phyloP scores from a whole-genome alignment of 1,140 invertebrate genomes.

The Venturia canescens region DNA sequence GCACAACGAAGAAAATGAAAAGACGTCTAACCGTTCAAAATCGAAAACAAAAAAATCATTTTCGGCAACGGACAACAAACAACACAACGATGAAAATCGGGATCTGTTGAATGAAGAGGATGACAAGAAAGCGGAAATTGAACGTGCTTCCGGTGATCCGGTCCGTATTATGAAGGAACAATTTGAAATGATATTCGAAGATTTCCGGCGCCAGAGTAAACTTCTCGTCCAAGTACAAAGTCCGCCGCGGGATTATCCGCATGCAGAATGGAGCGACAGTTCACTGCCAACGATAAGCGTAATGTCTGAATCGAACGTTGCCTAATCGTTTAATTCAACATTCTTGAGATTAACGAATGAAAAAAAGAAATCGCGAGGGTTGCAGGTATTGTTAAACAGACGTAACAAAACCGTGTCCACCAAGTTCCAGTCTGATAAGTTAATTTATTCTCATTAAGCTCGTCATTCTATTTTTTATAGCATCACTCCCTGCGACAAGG shows the following conservation, averaged over 20 bases:
- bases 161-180: slow-evolving; percentile 56
- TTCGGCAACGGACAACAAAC: not conserved
- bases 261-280: slow-evolving; percentile 65
- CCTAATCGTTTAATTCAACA: not conserved
- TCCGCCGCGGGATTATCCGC: slow-evolving; percentile 60
- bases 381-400: slow-evolving; percentile 11
- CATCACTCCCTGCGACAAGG: not conserved
- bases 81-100: not conserved
- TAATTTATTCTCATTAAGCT: slow-evolving; percentile 33
- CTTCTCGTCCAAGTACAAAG: slow-evolving; percentile 61
- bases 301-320: slow-evolving; percentile 51
- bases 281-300: slow-evolving; percentile 61
- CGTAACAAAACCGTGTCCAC: slow-evolving; percentile 6
- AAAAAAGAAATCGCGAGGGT: slow-evolving; percentile 3
- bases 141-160: slow-evolving; percentile 43
- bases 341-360: too few species aligned
- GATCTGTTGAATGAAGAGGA: slow-evolving; percentile 2
- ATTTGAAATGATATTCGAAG: slow-evolving; percentile 59
- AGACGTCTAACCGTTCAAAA: not conserved
- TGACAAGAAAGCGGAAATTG: not conserved
- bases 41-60: slow-evolving; percentile 8
- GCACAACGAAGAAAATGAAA: slow-evolving; percentile 1
- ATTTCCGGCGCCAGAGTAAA: slow-evolving; percentile 57
- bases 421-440: slow-evolving; percentile 9
- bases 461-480: not conserved